These are phyloP conservation scores for Melanotus villosus DNA, from an alignment of 2,888 invertebrate species.

Conservation along the genomic window DNA sequence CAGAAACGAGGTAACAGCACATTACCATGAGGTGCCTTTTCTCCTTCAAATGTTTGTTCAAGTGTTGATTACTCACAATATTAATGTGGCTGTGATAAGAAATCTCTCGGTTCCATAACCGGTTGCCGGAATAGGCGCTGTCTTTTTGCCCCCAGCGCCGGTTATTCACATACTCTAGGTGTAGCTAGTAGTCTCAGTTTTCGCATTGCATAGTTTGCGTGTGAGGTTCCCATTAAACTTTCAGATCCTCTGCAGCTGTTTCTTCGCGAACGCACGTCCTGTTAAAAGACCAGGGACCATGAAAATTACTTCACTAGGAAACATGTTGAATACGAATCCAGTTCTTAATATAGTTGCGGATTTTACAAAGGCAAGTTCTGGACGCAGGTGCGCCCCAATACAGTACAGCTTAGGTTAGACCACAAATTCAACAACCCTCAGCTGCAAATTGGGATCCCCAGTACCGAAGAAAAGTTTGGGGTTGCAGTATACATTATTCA, in stretches of 20 bases:
- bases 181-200: too few relatives aligned
- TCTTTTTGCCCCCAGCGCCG: too few relatives aligned
- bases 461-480: conserved; percentile 90
- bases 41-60: conserved; percentile 67
- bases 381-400: conserved; percentile 97
- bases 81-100: too few relatives aligned
- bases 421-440: conserved; percentile 95
- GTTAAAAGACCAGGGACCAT: conserved; percentile 96
- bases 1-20: conserved; percentile 50
- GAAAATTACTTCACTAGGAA: conserved; percentile 96
- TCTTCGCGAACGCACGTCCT: conserved; percentile 94
- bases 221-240: too few relatives aligned
- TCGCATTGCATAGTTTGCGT: too few relatives aligned
- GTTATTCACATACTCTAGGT: too few relatives aligned
- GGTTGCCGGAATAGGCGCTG: too few relatives aligned
- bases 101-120: too few relatives aligned
- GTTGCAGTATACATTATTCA: conserved; percentile 93
- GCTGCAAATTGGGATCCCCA: conserved; percentile 97
- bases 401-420: conserved; percentile 93
- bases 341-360: conserved; percentile 96
- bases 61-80: conserved; percentile 54
- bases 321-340: conserved; percentile 97
- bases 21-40: conserved; percentile 72
- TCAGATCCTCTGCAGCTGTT: too few relatives aligned
- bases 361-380: conserved; percentile 96